Base-by-base conservation (phyloP, 2,113 vertebrate species). In the Chinchilla lanigera region DNA sequence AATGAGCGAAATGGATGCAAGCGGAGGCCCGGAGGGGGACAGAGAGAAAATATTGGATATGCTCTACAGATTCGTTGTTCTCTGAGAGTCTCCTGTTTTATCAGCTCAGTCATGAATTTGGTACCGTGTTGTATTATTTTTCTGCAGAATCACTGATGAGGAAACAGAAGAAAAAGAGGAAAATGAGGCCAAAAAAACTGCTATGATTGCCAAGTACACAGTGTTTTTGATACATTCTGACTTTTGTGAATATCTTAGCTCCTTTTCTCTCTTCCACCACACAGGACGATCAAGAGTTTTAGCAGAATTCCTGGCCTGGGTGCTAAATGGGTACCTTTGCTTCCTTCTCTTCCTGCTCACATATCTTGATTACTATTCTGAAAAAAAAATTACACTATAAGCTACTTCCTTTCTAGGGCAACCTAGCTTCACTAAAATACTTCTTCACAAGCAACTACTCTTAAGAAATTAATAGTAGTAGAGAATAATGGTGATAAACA, bases 1-100 rank as follows among this genome's bases (percentile, higher is more conserved):
- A 96, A 82, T 26, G 90, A 97, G 73, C 1, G 54, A 94, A 86
- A 94, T 65, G 61, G 89, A 96, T 97, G 89, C 86, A 96, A 95
- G 83, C 61, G 77, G 67, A 96, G 78, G 44, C 56, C 52, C 38
- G 85, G 19, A 87, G 5, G 3, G 30, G 30, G 35, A 52, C 22
- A 50, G 67, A 58, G 83, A 52, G n/a, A 60, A 82, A 58, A 80
- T 67, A 82, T 82, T 78, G 95, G 24, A 95, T 88, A 93, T 58
- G 3, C 13, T 61, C 9, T 85, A 17, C 16, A 22, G 58, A 83
- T 52, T 78, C 71, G 75, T 92, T 93, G 90, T 95, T 20, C 38
- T n/a, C 60, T 44, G 73, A 96, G 38, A 69, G 22, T 89, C 3
- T 47, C 33, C 67, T 67, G 44, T 16, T 4, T 93, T 86, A 54